These are phyloP conservation scores for Danaus plexippus DNA, from an alignment of 1,140 invertebrate species.

Conservation along the genomic window DNA sequence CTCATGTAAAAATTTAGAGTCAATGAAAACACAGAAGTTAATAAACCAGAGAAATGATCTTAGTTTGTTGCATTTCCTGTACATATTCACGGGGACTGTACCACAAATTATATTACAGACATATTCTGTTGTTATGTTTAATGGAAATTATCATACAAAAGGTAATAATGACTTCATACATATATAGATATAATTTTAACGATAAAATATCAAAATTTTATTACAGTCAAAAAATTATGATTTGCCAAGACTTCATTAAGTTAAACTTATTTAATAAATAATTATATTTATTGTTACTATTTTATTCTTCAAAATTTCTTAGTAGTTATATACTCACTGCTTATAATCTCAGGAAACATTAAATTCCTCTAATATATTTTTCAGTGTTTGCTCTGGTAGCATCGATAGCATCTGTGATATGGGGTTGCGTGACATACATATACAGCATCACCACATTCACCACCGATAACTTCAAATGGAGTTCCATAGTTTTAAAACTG, in stretches of 20 bases:
- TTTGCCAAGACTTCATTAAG: no score
- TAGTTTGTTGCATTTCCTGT: constrained; percentile 58
- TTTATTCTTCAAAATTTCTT: no score
- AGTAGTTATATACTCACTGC: no score
- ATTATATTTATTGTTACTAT: no score
- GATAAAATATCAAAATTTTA: no score
- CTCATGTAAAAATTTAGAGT: constrained; percentile 56
- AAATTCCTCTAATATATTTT: constrained; percentile 24
- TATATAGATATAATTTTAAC: no score
- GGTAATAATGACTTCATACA: constrained; percentile 27
- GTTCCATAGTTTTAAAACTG: constrained; percentile 43
- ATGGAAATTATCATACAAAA: constrained; percentile 63
- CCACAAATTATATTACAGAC: constrained; percentile 64
- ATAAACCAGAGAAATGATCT: constrained; percentile 60
- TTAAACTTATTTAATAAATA: no score
- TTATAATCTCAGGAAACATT: background rate
- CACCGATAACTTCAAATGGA: constrained; percentile 46
- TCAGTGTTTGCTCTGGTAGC: constrained; percentile 61
- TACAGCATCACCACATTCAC: constrained; percentile 46
- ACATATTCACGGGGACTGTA: constrained; percentile 60
- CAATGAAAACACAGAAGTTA: constrained; percentile 49
- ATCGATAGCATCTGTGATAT: constrained; percentile 58
- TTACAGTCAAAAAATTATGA: no score
- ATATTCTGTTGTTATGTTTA: constrained; percentile 53
- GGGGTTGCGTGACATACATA: constrained; percentile 61